A percentile compares a stretch with the other conserved stretches of the same genome.
Conservation (phyloP, 2,797 vertebrate genomes). For the Aplochiton taeniatus region DNA sequence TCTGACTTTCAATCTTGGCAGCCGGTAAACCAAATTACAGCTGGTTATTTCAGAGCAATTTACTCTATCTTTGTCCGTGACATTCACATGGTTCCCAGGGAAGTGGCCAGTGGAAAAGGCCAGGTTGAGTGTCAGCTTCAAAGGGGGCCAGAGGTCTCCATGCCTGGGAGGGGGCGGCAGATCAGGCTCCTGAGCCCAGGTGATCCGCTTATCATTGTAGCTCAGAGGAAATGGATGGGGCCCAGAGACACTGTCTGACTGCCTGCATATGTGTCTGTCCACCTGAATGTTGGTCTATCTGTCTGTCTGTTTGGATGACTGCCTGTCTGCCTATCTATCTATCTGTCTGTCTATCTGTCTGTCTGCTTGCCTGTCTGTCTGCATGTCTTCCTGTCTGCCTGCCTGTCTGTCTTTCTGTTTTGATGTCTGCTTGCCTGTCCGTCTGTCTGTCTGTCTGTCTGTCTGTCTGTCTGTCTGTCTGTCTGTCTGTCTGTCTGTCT, state of each 20-base stretch:
- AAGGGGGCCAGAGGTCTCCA: constrained; percentile 34
- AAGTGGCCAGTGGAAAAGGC: constrained; percentile 48
- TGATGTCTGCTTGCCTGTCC: too few relatives aligned
- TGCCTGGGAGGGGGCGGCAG: constrained; percentile 36
- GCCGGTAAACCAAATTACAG: constrained; percentile 59
- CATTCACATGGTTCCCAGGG: constrained; percentile 50
- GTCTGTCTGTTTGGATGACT: too few relatives aligned
- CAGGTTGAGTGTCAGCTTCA: constrained; percentile 47
- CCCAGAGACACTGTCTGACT: constrained; percentile 17
- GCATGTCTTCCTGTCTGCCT: too few relatives aligned
- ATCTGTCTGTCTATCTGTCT: too few relatives aligned
- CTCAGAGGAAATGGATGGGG: constrained; percentile 8
- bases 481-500: too few relatives aligned
- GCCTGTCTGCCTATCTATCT: neutral
- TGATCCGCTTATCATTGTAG: constrained; percentile 38
- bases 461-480: too few relatives aligned
- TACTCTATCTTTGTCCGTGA: constrained; percentile 45
- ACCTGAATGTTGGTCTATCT: neutral
- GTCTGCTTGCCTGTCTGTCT: too few relatives aligned
- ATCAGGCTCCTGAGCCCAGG: constrained; percentile 27
- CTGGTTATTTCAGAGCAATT: constrained; percentile 57
- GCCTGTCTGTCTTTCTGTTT: too few relatives aligned
- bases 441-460: too few relatives aligned
- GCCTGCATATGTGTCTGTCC: constrained; percentile 13
- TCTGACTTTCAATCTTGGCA: constrained; percentile 45